Percentiles rank a stretch among this genome's conserved stretches.
These are phyloP conservation scores for Diphyllodes magnificus DNA, from an alignment of 2,113 vertebrate genomes.

Conservation along the genomic window DNA sequence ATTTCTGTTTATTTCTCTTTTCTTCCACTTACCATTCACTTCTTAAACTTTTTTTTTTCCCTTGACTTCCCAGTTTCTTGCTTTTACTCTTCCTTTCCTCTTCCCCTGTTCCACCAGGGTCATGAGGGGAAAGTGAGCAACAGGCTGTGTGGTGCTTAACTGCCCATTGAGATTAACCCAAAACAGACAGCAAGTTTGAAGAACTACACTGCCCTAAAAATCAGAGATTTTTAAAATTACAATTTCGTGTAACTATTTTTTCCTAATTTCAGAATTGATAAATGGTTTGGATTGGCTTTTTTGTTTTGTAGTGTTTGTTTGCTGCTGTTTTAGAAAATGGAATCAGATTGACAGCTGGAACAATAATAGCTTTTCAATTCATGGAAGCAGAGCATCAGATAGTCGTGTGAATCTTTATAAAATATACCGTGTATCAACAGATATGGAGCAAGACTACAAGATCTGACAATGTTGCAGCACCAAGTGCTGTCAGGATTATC, in stretches of 20 bases:
- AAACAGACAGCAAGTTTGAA: not conserved
- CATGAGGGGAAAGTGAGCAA: not conserved
- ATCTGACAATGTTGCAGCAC: not conserved
- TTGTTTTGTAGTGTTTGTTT: not conserved
- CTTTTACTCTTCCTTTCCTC: not conserved
- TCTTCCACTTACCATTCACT: not conserved
- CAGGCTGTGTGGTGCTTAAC: not conserved
- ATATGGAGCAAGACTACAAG: not conserved
- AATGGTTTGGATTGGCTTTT: fast-evolving
- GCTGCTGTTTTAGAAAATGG: not conserved
- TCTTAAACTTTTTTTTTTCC: too few relatives aligned
- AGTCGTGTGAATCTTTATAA: not conserved
- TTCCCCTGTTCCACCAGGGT: fast-evolving
- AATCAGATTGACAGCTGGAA: not conserved
- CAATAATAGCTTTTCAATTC: not conserved
- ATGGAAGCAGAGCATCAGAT: not conserved
- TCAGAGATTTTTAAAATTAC: not conserved
- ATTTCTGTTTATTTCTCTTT: not conserved
- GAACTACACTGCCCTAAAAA: not conserved
- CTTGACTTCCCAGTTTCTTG: not conserved
- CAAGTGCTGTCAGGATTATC: not conserved
- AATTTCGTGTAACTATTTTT: not conserved
- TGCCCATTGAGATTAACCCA: not conserved
- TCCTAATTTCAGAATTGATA: not conserved
- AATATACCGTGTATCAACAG: not conserved